phyloP scores from a whole-genome alignment of 2,888 invertebrate species.

The Dynastes hyllus region DNA sequence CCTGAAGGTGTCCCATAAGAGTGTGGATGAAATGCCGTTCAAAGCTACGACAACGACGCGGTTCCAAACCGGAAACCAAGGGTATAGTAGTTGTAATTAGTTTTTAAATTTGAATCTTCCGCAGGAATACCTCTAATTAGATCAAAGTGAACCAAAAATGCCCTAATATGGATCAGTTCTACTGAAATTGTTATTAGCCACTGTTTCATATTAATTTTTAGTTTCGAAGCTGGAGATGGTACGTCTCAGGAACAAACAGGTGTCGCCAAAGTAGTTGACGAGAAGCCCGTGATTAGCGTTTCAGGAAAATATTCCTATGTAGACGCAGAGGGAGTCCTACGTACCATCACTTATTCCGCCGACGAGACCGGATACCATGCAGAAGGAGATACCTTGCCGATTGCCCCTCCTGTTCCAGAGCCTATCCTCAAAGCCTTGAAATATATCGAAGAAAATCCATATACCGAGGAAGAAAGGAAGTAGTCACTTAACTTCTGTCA shows the following conservation, averaged over 20 bases:
- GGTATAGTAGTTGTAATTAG: too few relatives aligned
- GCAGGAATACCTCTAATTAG: too few relatives aligned
- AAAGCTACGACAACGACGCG: too few relatives aligned
- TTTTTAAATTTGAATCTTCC: too few relatives aligned
- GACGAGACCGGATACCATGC: constrained; percentile 49
- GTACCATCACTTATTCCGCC: constrained; percentile 38
- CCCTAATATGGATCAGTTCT: too few relatives aligned
- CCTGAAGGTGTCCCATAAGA: too few relatives aligned
- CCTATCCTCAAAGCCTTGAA: constrained; percentile 43
- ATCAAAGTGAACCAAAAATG: too few relatives aligned
- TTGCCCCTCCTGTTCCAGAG: constrained; percentile 38
- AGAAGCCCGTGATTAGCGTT: constrained; percentile 22
- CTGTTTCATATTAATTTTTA: not conserved
- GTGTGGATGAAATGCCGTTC: too few relatives aligned
- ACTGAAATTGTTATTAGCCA: too few relatives aligned
- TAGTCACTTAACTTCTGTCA: too few relatives aligned
- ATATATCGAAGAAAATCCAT: constrained; percentile 46
- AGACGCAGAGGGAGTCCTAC: constrained; percentile 29
- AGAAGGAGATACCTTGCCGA: constrained; percentile 45
- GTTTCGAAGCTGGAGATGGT: constrained; percentile 46
- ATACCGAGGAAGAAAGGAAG: not conserved
- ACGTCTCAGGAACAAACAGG: constrained; percentile 42
- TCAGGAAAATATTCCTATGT: constrained; percentile 47
- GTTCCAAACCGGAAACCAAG: too few relatives aligned
- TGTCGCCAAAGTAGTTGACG: constrained; percentile 38